Evolutionary conservation across 2,113 vertebrate species (phyloP), one percentile per base, ranked within the genome.

Genomic region (Brachyhypopomus occidentalis): DNA sequence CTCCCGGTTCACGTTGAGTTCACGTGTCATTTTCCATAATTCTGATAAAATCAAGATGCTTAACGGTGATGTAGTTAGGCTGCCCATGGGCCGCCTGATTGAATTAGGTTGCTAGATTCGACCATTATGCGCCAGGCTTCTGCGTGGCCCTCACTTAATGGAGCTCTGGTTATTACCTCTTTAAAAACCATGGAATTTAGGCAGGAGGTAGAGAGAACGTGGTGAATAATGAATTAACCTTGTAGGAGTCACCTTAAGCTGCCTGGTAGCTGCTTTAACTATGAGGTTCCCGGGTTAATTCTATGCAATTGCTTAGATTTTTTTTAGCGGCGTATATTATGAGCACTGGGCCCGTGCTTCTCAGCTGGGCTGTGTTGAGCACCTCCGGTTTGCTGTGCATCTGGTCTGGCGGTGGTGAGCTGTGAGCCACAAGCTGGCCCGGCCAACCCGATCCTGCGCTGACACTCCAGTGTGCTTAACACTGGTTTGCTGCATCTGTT

Each of bases 11-110:
- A 98, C 89, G 90, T 94, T 90, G 94, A 98, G 97, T 97, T 97
- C 96, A 97, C 94, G 90, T 98, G 96, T 97, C 96, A 96, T 97
- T 97, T 96, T 94, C 93, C 94, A 95, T 97, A 96, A 96, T 97
- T 96, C 89, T 94, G 94, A 92, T 89, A 93, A 95, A 95, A 92
- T 91, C 92, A 93, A 95, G 95, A 94, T 94, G 93, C 92, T 94
- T 94, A 95, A 94, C 94, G 83, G 91, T 96, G 95, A 95, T 94
- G 91, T 89, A 89, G 93, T 95, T 95, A 93, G 84, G 85, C 85
- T 79, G 88, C 86, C 87, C 89, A 79, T 71, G 77, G 89, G 90
- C 85, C 86, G 88, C 84, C 67, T 93, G 84, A 93, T 91, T 90
- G 74, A 91, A 92, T 93, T 91, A 93, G 83, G 59, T 70, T 83